These are phyloP conservation scores for Odontophorus gujanensis DNA, from an alignment of 2,113 vertebrate genomes.

Conservation along the genomic window DNA sequence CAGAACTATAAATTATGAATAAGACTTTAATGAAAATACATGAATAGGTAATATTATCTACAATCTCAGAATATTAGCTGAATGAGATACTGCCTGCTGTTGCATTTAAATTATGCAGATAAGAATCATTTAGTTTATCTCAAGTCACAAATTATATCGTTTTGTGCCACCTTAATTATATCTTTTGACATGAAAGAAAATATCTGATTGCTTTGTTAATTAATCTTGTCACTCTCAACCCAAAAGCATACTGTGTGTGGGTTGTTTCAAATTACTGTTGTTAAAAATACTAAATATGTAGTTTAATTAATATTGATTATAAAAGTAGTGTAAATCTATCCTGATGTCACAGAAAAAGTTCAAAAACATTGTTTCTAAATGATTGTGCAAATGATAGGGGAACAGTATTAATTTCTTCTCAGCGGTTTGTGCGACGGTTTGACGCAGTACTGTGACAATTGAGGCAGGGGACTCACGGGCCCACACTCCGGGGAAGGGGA, in stretches of 20 bases:
- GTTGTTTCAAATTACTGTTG: constrained; percentile 24
- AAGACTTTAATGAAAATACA: constrained; percentile 34
- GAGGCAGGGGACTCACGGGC: too few species aligned
- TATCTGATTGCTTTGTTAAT: constrained; percentile 37
- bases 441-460: too few species aligned
- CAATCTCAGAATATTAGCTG: constrained; percentile 11
- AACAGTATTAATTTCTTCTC: neutral
- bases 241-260: neutral
- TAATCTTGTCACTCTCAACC: constrained; percentile 50
- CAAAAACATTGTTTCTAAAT: neutral
- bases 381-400: neutral
- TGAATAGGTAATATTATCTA: constrained; percentile 26
- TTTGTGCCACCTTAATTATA: constrained; percentile 47
- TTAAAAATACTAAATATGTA: constrained; percentile 43
- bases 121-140: constrained; percentile 1
- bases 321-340: neutral
- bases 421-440: too few species aligned
- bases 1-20: constrained; percentile 41
- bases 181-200: constrained; percentile 40
- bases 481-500: too few species aligned
- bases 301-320: constrained; percentile 40
- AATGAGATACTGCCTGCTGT: neutral
- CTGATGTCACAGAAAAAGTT: neutral
- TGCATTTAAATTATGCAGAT: constrained; percentile 56
- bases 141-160: constrained; percentile 43